Conservation (phyloP, 2,797 vertebrate genomes). For the Aplochiton taeniatus region DNA sequence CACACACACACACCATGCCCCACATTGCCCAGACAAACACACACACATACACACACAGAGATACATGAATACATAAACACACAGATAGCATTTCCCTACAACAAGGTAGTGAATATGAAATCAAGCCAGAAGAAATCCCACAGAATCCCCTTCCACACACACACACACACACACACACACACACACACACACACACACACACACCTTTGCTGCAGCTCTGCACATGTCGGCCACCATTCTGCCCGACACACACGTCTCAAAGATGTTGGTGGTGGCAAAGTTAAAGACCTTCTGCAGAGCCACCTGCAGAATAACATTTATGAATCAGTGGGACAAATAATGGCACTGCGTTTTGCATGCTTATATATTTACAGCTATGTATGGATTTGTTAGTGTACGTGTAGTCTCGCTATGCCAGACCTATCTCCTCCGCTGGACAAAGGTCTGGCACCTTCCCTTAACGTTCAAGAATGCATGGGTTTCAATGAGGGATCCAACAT, state of each 20-base stretch:
- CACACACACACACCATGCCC: slow-evolving; percentile 14
- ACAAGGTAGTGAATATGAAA: too few species aligned
- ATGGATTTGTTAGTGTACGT: slow-evolving; percentile 40
- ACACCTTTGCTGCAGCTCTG: slow-evolving; percentile 92
- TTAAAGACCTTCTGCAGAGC: slow-evolving; percentile 93
- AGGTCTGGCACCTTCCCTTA: too few species aligned
- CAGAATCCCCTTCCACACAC: neutral
- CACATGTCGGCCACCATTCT: slow-evolving; percentile 98
- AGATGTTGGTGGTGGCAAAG: slow-evolving; percentile 93
- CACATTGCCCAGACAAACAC: slow-evolving; percentile 17
- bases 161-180: too few species aligned
- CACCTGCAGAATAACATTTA: slow-evolving; percentile 69
- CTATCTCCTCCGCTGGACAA: too few species aligned
- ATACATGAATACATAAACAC: neutral
- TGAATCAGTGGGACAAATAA: too few species aligned
- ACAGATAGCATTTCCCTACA: neutral
- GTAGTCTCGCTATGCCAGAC: too few species aligned
- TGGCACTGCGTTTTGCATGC: too few species aligned
- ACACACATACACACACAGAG: neutral
- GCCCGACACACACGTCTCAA: slow-evolving; percentile 96
- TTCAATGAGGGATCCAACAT: too few species aligned
- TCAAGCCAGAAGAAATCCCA: neutral
- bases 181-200: slow-evolving; percentile 7
- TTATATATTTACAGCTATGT: too few species aligned
- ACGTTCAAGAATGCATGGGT: too few species aligned